A percentile compares a stretch with the other conserved stretches of the same genome.
phyloP scores from a whole-genome alignment of 2,797 vertebrate species.

The Danio tinwini region DNA sequence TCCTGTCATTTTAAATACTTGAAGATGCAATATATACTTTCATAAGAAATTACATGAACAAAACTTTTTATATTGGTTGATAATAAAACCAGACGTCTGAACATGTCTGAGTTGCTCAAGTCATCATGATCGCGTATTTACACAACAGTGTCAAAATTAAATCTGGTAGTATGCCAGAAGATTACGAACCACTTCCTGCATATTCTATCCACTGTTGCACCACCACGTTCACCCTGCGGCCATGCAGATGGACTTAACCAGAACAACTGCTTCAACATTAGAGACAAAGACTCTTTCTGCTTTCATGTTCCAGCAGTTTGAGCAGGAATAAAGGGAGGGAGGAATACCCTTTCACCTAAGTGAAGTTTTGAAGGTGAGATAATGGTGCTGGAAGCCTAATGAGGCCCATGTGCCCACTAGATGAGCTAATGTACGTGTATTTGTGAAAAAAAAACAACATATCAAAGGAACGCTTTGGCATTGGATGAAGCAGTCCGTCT shows the following conservation, averaged over 20 bases:
- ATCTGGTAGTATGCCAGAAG: not conserved
- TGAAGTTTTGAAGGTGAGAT: slow-evolving; percentile 66
- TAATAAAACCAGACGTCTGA: not conserved
- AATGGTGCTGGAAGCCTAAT: slow-evolving; percentile 67
- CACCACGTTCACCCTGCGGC: slow-evolving; percentile 6
- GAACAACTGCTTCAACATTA: slow-evolving; percentile 15
- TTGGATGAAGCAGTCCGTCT: slow-evolving; percentile 69
- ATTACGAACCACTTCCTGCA: not conserved
- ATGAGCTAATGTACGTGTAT: slow-evolving; percentile 67
- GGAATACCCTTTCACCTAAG: slow-evolving; percentile 48
- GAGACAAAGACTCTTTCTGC: not conserved
- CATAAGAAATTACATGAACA: slow-evolving; percentile 2
- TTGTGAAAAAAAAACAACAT: slow-evolving; percentile 29
- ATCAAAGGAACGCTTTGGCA: slow-evolving; percentile 68
- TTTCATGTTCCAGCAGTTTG: slow-evolving; percentile 57
- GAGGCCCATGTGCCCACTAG: slow-evolving; percentile 68
- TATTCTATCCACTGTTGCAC: slow-evolving; percentile 4
- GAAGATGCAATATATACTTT: not conserved
- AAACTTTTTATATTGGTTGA: not conserved
- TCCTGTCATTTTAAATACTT: not conserved
- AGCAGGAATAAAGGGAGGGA: slow-evolving; percentile 46
- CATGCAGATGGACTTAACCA: slow-evolving; percentile 4
- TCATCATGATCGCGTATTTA: not conserved
- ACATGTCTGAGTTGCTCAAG: not conserved
- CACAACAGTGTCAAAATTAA: not conserved